These are phyloP conservation scores for Pseudomyrmex gracilis DNA, from an alignment of 1,140 invertebrate species.

Conservation along the genomic window DNA sequence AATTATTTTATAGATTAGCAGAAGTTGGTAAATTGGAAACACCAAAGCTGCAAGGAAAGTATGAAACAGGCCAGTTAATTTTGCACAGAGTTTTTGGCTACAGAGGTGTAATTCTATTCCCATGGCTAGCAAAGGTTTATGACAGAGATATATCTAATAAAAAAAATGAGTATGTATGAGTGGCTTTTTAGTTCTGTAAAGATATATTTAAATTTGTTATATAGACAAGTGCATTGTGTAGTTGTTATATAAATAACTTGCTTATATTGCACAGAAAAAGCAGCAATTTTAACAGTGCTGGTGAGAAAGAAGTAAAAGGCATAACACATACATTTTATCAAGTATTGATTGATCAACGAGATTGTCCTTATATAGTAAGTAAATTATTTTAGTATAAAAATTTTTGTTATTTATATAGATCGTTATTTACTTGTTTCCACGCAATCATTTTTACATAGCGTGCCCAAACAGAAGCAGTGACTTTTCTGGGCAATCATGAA, in stretches of 20 bases:
- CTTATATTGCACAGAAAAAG: slow-evolving; percentile 74
- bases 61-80: slow-evolving; percentile 98
- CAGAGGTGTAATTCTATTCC: slow-evolving; percentile 97
- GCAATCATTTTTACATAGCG: slow-evolving; percentile 86
- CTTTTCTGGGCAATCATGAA: slow-evolving; percentile 98
- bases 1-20: slow-evolving; percentile 87
- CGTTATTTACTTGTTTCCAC: neutral
- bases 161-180: slow-evolving; percentile 80
- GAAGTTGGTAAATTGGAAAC: slow-evolving; percentile 93
- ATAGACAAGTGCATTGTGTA: neutral
- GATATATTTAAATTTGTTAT: slow-evolving; percentile 15
- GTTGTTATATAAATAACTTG: neutral
- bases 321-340: slow-evolving; percentile 98
- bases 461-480: slow-evolving; percentile 98
- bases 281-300: slow-evolving; percentile 86
- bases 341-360: slow-evolving; percentile 97
- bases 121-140: slow-evolving; percentile 97
- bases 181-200: slow-evolving; percentile 12
- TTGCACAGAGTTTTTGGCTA: slow-evolving; percentile 98
- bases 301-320: slow-evolving; percentile 94
- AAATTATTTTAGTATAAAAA: neutral
- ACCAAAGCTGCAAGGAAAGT: slow-evolving; percentile 95
- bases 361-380: slow-evolving; percentile 97
- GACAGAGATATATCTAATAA: slow-evolving; percentile 93
- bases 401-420: neutral